Evolutionary conservation across 2,113 vertebrate species (phyloP).

Genomic region (Triplophysa rosa): DNA sequence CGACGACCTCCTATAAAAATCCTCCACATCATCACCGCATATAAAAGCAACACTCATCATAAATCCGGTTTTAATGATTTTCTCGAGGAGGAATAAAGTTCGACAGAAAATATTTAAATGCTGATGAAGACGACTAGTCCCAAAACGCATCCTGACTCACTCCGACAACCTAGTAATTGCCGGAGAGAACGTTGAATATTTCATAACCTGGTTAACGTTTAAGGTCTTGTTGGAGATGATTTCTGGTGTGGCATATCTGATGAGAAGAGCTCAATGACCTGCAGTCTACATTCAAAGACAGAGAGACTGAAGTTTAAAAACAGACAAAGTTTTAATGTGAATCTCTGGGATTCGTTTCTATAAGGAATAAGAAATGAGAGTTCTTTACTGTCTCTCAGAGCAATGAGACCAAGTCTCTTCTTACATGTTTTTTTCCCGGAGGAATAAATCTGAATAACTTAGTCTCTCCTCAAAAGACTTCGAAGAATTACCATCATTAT

Average conservation of each 20-base stretch:
- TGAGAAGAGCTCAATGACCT: background rate
- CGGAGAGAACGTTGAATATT: background rate
- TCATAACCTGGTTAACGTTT: conserved; percentile 12
- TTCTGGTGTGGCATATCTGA: background rate
- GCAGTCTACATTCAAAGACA: background rate
- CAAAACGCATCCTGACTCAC: background rate
- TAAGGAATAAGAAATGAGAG: no score
- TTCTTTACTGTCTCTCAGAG: no score
- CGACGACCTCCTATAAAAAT: no score
- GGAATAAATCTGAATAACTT: no score
- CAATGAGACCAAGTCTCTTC: no score
- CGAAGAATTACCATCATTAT: no score
- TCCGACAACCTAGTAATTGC: conserved; percentile 14
- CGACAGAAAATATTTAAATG: background rate
- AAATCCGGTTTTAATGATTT: no score
- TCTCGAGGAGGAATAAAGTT: background rate
- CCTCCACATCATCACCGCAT: no score
- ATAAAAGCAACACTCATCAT: no score
- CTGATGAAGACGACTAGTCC: background rate
- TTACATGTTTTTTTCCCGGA: no score
- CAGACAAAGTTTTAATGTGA: background rate
- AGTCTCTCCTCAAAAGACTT: no score
- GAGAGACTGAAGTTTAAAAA: background rate
- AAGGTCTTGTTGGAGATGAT: background rate
- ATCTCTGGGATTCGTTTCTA: background rate